These are phyloP conservation scores for Penaeus vannamei DNA, from an alignment of 1,140 invertebrate species.

Conservation along the genomic window DNA sequence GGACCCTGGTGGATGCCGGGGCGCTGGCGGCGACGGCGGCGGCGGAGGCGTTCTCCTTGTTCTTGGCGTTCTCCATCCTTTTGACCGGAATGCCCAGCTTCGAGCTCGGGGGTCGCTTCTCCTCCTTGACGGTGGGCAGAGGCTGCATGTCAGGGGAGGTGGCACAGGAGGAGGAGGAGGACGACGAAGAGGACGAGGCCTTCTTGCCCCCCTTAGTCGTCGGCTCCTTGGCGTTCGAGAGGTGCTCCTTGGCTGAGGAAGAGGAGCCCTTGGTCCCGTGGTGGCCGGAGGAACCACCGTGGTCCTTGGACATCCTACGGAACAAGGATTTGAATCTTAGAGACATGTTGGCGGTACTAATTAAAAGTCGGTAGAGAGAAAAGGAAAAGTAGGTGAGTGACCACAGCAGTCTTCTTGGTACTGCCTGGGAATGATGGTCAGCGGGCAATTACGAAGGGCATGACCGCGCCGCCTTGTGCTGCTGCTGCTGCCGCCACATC, in stretches of 20 bases:
- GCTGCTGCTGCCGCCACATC: too few species aligned
- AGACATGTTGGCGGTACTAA: conserved; percentile 60
- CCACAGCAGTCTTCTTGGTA: background rate
- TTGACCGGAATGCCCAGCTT: background rate
- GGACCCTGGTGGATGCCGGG: background rate
- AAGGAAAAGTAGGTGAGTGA: background rate
- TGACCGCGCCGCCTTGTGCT: too few species aligned
- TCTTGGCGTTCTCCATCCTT: conserved; percentile 51
- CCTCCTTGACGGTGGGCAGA: conserved; percentile 59
- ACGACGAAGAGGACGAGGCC: background rate
- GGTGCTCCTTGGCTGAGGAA: conserved; percentile 1
- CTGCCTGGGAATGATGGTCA: conserved; percentile 6
- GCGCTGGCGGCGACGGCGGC: background rate
- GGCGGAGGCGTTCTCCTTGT: conserved; percentile 43
- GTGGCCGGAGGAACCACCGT: conserved; percentile 54
- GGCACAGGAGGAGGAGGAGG: too few species aligned
- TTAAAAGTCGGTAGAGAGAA: background rate
- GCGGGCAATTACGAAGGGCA: background rate
- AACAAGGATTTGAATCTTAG: conserved; percentile 67
- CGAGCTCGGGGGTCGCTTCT: conserved; percentile 38
- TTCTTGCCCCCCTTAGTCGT: conserved; percentile 20
- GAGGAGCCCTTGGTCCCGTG: conserved; percentile 43
- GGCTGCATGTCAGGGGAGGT: conserved; percentile 42
- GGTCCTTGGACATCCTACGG: conserved; percentile 68
- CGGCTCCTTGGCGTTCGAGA: conserved; percentile 17